Evolutionary conservation across 2,888 invertebrate species (phyloP), one percentile per base, ranked within the genome.

Genomic region (Agrotis segetum): DNA sequence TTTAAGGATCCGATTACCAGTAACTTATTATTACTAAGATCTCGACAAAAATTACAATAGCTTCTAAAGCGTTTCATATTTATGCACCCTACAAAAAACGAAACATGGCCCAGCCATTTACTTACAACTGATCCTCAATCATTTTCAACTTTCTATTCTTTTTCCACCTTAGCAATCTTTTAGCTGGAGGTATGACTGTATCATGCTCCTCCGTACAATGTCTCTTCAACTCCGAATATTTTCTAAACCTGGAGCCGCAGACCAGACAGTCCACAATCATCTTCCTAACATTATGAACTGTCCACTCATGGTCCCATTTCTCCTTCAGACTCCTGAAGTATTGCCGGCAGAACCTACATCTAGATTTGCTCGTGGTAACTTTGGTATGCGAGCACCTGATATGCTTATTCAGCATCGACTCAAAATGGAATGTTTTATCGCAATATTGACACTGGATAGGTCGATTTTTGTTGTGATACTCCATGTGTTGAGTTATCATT

Each of bases 281-380:
- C 77, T 96, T 96, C 76, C 96, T 91, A 0, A 94, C 90, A n/a
- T 91, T 93, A 73, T 96, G 96, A 0, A 91, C 82, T 1, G 67
- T 60, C 96, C 96, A 96, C 63, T 96, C 96, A 69, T 96, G 96
- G 44, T 96, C 96, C 96, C 96, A 96, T 61, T 96, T 96, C 34
- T 93, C 92, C 67, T 93, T 95, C 53, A 96, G 84, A 65, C 92
- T 90, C 40, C 85, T 88, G 50, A 93, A 94, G 21, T 89, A 88
- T 0, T 87, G 81, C 0, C 87, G 79, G 71, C 96, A 96, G 61
- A 96, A 93, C 40, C 89, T 88, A 73, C 96, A 96, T 1, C 90
- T 85, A 60, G 91, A 93, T 52, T 89, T 92, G 16, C 83, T 87
- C 0, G 78, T 71, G 0, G 83, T 49, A 7, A 91, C 88, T 19